phyloP scores from a whole-genome alignment of 2,888 invertebrate genomes.

The Acrocyrtus sp. region DNA sequence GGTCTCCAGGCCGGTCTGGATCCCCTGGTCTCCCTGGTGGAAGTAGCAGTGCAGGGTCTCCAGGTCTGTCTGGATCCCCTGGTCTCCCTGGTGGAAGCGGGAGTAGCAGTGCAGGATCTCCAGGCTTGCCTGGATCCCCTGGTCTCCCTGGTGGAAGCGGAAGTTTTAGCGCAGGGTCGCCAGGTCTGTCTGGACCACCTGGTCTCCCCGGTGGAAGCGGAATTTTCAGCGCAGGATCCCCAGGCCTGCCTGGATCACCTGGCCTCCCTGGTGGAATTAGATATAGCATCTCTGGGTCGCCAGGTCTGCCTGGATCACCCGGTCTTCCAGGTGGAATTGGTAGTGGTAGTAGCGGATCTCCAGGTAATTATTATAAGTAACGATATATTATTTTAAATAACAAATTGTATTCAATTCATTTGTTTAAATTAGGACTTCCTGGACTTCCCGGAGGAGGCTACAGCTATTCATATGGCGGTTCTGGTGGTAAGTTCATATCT shows the following conservation, averaged over 20 bases:
- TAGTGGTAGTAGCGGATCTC: background rate
- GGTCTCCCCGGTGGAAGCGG: background rate
- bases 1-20: too few species aligned
- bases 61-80: too few species aligned
- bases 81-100: too few species aligned
- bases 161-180: background rate
- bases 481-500: background rate
- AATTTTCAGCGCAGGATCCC: background rate
- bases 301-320: constrained; percentile 7
- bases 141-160: background rate
- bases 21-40: too few species aligned
- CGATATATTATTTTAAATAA: background rate
- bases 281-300: background rate
- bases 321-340: background rate
- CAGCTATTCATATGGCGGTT: background rate
- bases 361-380: background rate
- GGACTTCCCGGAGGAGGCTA: constrained; percentile 1
- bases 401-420: background rate
- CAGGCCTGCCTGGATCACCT: constrained; percentile 8
- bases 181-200: background rate
- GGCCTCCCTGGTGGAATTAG: background rate
- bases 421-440: background rate
- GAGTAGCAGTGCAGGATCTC: background rate
- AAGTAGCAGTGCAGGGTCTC: too few species aligned
- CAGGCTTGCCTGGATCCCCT: background rate